Conservation (phyloP, 2,113 vertebrate species). For the Puffinus mauretanicus region DNA sequence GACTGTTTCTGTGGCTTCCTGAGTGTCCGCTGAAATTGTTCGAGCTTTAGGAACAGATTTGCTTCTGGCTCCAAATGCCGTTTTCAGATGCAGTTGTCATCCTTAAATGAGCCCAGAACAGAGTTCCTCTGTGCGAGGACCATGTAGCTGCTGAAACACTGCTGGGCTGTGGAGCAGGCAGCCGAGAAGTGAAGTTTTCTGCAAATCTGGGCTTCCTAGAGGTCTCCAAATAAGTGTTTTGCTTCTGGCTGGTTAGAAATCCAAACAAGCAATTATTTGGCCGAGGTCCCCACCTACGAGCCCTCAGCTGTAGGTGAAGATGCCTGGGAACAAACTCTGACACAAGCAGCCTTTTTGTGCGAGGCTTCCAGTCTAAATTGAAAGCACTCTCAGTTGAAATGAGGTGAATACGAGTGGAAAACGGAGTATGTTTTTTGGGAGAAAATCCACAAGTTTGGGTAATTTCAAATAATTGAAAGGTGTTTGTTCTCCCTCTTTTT, state of each 20-base stretch:
- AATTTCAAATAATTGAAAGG: neutral
- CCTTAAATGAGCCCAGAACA: neutral
- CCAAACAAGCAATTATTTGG: neutral
- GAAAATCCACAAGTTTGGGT: neutral
- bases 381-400: neutral
- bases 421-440: neutral
- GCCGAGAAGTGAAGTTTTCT: neutral
- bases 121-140: neutral
- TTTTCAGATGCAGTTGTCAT: neutral
- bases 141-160: neutral
- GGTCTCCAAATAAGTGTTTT: neutral
- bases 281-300: rapidly evolving
- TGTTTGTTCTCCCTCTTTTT: neutral
- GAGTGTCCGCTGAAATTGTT: neutral
- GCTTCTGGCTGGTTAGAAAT: neutral
- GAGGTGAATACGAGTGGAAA: neutral
- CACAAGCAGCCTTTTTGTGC: neutral
- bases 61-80: neutral
- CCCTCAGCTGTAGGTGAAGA: neutral
- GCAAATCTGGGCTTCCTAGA: neutral
- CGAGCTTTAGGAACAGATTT: conserved; percentile 43
- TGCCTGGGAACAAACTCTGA: neutral
- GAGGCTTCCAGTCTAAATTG: neutral
- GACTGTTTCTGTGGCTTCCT: conserved; percentile 30
- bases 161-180: neutral